Percentiles rank a stretch among this genome's conserved stretches.
Conservation (phyloP, 2,888 invertebrate genomes). For the Resseliella maxima region DNA sequence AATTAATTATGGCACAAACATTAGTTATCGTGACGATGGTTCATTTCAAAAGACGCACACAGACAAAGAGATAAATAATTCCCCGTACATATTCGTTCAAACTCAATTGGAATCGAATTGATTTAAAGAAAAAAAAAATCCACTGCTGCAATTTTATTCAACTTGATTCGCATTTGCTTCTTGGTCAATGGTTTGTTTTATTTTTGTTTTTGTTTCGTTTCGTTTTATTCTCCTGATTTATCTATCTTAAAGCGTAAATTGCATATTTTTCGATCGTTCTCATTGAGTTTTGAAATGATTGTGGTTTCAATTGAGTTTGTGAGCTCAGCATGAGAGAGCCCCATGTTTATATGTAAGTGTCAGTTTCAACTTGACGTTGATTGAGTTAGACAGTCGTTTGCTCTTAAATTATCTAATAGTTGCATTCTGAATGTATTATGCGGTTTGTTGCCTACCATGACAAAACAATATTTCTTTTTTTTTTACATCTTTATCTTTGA, state of each 20-base stretch:
- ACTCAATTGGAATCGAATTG: too few species aligned
- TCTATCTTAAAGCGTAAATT: neutral
- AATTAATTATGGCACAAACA: neutral
- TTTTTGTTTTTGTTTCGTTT: too few species aligned
- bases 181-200: too few species aligned
- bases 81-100: too few species aligned
- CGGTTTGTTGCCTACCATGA: too few species aligned
- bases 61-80: too few species aligned
- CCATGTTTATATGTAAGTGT: neutral
- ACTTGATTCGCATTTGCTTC: too few species aligned
- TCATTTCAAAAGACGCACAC: neutral
- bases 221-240: too few species aligned
- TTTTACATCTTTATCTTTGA: too few species aligned
- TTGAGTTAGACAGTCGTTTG: slow-evolving; percentile 18
- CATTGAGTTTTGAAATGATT: neutral
- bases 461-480: too few species aligned
- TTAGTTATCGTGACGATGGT: neutral
- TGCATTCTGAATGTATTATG: neutral
- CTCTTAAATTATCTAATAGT: neutral
- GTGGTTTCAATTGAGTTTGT: neutral
- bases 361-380: slow-evolving; percentile 25
- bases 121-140: too few species aligned
- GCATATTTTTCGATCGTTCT: neutral
- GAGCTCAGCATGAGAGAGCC: slow-evolving; percentile 1
- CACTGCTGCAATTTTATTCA: too few species aligned